These are phyloP conservation scores for Papilio gigon DNA, from an alignment of 2,888 invertebrate genomes.

Conservation along the genomic window DNA sequence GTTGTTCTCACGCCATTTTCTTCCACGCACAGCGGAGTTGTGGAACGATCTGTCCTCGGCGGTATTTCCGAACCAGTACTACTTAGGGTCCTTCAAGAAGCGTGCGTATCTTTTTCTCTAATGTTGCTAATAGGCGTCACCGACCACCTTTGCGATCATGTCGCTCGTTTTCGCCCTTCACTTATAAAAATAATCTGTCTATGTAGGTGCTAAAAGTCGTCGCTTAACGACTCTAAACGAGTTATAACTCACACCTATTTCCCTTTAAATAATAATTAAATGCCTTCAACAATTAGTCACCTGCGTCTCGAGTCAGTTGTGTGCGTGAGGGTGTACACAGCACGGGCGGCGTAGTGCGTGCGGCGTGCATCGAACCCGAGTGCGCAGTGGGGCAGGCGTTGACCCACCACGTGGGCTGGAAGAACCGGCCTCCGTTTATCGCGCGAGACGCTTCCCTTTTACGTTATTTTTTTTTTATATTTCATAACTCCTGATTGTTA, in stretches of 20 bases:
- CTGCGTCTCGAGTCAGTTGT: slow-evolving; percentile 50
- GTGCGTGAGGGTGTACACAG: slow-evolving; percentile 42
- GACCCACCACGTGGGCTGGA: slow-evolving; percentile 73
- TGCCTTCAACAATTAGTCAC: slow-evolving; percentile 63
- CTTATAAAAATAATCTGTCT: too few species aligned
- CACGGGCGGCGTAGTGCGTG: slow-evolving; percentile 45
- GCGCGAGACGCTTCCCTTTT: slow-evolving; percentile 49
- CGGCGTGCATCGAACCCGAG: slow-evolving; percentile 68
- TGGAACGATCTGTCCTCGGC: too few species aligned
- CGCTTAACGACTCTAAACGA: too few species aligned
- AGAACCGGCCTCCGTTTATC: slow-evolving; percentile 61
- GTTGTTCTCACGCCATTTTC: too few species aligned
- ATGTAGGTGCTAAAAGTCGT: too few species aligned
- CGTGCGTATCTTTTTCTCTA: too few species aligned
- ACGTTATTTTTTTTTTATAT: slow-evolving; percentile 47
- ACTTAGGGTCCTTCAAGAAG: too few species aligned
- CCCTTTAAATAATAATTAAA: slow-evolving; percentile 36
- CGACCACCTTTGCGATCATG: too few species aligned
- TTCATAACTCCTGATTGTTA: slow-evolving; percentile 49
- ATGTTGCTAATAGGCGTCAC: too few species aligned
- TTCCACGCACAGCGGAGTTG: too few species aligned
- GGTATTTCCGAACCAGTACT: too few species aligned
- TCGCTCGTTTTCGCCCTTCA: too few species aligned
- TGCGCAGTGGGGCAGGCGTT: slow-evolving; percentile 79
- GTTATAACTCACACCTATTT: slow-evolving; percentile 21